These are phyloP conservation scores for Apodemus sylvaticus DNA, from an alignment of 2,113 vertebrate genomes.

Conservation along the genomic window DNA sequence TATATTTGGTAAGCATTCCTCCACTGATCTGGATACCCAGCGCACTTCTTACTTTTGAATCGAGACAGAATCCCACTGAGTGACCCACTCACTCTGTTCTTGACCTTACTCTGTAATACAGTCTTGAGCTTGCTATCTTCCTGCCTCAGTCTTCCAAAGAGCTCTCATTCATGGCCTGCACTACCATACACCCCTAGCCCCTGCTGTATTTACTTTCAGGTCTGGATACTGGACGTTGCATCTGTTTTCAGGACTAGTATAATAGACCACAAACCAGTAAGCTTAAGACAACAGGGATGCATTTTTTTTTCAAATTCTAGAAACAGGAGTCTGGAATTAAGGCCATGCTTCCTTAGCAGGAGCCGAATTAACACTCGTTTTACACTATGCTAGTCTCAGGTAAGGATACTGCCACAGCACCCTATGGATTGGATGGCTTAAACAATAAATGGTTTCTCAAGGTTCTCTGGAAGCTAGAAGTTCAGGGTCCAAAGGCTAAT, in stretches of 20 bases:
- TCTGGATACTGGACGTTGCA: neutral
- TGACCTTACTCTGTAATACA: neutral
- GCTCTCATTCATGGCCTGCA: neutral
- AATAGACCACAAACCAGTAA: neutral
- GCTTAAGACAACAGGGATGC: neutral
- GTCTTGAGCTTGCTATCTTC: neutral
- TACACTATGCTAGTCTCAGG: neutral
- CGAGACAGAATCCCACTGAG: neutral
- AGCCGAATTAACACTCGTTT: neutral
- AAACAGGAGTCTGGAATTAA: neutral
- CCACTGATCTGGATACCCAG: neutral
- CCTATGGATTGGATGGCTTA: neutral
- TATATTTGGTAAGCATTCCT: neutral
- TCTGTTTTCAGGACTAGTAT: neutral
- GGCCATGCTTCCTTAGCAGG: neutral
- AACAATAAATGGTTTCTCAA: neutral
- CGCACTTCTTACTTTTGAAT: neutral
- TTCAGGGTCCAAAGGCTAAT: neutral
- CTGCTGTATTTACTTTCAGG: neutral
- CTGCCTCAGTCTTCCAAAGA: neutral
- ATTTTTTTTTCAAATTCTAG: neutral
- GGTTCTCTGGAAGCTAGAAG: neutral
- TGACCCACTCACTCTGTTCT: neutral
- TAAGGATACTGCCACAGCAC: neutral
- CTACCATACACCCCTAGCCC: neutral